Evolutionary conservation across 2,113 vertebrate genomes (phyloP), one percentile per base, ranked within the genome.

Genomic region (Ranitomeya imitator): DNA sequence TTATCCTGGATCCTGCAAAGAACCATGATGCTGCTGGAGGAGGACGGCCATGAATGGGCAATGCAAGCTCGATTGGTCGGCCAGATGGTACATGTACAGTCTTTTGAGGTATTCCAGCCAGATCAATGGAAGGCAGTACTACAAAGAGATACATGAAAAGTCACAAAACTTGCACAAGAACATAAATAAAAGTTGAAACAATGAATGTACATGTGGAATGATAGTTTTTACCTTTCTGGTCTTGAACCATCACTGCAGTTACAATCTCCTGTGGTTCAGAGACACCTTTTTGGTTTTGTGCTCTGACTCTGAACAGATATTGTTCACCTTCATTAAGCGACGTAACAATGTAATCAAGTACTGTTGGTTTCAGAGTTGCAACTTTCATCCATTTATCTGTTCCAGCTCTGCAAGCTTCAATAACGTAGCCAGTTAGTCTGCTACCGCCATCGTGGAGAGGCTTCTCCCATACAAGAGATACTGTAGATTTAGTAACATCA

Each of bases 301-400:
- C 98, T 92, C 94, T 95, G 85, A 99, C 94, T 91, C 98, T 96
- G 93, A 99, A 98, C 90, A 97, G 92, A 90, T 97, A 99, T 89
- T 99, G 96, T 93, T 99, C 98, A 0, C 94, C 95, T 93, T 99
- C 98, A 90, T 98, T 99, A 86, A 99, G 94, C 90, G 98, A 98
- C 85, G 96, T 96, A 18, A 99, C 94, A 60, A 97, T 99, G 88
- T 97, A 97, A 73, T 99, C 97, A 0, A 96, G 95, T 90, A 97
- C 90, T 0, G 96, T 97, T 90, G 95, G 94, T 92, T 99, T 99
- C 89, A 99, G 83, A 0, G 97, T 96, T 83, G 96, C 96, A 77
- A 97, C 97, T 90, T 98, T 99, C 97, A 99, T 95, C 98, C 98
- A 99, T 86, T 97, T 97, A 86, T 99, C 97, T 5, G 97, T 98